phyloP scores from a whole-genome alignment of 1,140 invertebrate species.

The Bilobella aurantiaca region DNA sequence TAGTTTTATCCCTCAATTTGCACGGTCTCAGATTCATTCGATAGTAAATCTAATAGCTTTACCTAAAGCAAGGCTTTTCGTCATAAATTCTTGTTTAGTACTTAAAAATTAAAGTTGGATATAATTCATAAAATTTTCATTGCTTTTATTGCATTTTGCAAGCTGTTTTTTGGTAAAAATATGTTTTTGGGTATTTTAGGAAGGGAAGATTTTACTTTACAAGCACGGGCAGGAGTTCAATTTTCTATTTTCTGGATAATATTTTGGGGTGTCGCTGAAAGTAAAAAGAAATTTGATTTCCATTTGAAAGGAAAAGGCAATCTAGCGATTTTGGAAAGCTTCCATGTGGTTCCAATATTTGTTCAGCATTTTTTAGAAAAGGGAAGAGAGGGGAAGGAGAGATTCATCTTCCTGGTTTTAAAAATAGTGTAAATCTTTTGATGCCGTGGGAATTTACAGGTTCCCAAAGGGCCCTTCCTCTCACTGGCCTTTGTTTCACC shows the following conservation, averaged over 20 bases:
- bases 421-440: background rate
- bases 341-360: background rate
- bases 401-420: background rate
- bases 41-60: no score
- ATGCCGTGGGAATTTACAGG: background rate
- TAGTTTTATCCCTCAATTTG: no score
- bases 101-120: no score
- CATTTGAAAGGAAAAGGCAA: background rate
- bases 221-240: no score
- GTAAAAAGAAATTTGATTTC: background rate
- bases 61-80: no score
- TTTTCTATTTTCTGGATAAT: background rate
- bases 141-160: no score
- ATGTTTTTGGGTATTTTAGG: background rate
- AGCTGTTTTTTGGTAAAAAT: background rate
- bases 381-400: background rate
- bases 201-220: no score
- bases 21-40: no score
- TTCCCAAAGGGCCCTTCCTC: background rate
- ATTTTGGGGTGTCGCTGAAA: background rate
- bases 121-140: no score
- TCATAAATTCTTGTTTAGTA: no score
- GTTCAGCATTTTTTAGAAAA: background rate
- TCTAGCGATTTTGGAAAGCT: background rate
- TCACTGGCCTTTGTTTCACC: background rate